A percentile compares a stretch with the other conserved stretches of the same genome.
Conservation (phyloP, 2,797 vertebrate species). For the Ctenosaura bakeri region DNA sequence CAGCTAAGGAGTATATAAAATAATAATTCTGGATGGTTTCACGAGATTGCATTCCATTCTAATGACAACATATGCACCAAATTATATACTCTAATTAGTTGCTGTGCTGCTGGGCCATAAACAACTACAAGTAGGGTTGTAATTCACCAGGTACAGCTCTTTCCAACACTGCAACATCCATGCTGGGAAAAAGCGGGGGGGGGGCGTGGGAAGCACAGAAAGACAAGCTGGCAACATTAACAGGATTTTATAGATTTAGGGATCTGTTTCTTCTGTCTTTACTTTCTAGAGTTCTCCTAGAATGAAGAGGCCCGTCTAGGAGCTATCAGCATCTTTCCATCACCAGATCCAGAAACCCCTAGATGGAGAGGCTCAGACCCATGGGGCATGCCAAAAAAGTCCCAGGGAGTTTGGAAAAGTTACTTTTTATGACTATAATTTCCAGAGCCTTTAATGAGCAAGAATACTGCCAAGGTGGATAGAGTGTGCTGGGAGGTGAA, state of each 20-base stretch:
- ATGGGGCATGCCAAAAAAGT: neutral
- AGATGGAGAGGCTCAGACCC: neutral
- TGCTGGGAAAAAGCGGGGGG: neutral
- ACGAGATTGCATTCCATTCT: neutral
- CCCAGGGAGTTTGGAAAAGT: neutral
- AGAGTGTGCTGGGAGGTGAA: no score
- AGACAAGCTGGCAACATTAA: neutral
- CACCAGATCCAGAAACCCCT: neutral
- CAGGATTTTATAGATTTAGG: neutral
- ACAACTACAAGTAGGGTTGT: neutral
- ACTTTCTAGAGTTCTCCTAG: constrained; percentile 34
- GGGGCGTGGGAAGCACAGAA: neutral
- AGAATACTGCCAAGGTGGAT: no score
- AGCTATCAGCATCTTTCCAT: neutral
- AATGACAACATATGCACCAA: neutral
- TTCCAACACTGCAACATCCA: neutral
- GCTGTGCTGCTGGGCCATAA: neutral
- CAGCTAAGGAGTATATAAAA: neutral
- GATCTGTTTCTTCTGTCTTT: neutral
- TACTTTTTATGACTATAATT: no score
- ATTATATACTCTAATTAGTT: neutral
- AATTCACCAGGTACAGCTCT: neutral
- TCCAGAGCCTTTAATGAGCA: no score
- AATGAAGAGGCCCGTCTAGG: neutral
- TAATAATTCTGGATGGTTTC: neutral